Evolutionary conservation across 1,140 invertebrate genomes (phyloP).

Genomic region (Cydia strobilella): DNA sequence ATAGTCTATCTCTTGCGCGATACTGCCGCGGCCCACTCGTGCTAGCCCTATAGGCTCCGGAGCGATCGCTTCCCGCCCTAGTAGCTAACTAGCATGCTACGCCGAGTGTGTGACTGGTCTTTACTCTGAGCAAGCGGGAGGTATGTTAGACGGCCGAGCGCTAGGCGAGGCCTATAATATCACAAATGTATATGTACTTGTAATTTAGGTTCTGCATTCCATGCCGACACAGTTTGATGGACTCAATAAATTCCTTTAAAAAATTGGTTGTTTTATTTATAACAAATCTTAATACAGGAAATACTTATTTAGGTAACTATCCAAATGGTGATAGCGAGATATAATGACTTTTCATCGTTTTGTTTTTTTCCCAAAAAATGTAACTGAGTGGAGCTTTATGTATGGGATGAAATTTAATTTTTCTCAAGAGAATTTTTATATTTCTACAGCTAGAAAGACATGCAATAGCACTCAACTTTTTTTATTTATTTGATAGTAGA

Average conservation of each 20-base stretch:
- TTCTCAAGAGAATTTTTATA: too few species aligned
- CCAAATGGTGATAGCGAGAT: too few species aligned
- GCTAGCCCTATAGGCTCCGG: not conserved
- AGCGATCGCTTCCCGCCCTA: not conserved
- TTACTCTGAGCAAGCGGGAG: not conserved
- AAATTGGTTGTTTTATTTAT: slow-evolving; percentile 38
- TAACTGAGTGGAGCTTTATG: too few species aligned
- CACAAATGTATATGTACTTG: slow-evolving; percentile 53
- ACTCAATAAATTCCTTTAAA: slow-evolving; percentile 68
- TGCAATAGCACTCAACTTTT: too few species aligned
- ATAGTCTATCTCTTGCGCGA: not conserved
- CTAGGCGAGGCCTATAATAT: slow-evolving; percentile 37
- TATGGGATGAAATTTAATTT: too few species aligned
- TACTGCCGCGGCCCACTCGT: not conserved
- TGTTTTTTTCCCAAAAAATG: too few species aligned
- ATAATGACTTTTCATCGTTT: too few species aligned
- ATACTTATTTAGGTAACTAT: too few species aligned
- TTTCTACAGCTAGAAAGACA: too few species aligned
- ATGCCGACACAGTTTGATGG: slow-evolving; percentile 74
- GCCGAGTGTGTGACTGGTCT: not conserved
- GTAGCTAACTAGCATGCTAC: not conserved
- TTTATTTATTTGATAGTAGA: too few species aligned
- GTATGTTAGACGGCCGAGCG: not conserved
- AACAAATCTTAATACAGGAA: not conserved
- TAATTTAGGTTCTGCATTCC: slow-evolving; percentile 75